Conservation (phyloP, 2,888 invertebrate species). For the Copidosoma aretas region DNA sequence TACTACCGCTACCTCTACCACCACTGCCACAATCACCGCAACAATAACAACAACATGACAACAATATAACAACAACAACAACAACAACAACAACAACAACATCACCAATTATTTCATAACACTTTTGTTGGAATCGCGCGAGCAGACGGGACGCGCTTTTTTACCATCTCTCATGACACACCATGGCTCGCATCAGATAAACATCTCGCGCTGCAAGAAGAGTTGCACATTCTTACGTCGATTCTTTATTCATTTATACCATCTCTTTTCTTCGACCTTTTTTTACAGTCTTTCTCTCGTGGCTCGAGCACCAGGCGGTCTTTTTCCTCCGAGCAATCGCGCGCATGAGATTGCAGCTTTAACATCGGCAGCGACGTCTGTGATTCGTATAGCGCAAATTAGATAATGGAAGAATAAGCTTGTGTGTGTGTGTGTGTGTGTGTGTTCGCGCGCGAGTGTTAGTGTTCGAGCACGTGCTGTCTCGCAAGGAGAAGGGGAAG, state of each 20-base stretch:
- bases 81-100: too few species aligned
- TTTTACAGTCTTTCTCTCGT: neutral
- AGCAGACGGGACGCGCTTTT: neutral
- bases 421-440: neutral
- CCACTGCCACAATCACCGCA: too few species aligned
- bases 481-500: neutral
- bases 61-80: too few species aligned
- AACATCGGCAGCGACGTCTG: neutral
- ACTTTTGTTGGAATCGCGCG: constrained; percentile 12
- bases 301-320: too few species aligned
- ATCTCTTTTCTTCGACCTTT: constrained; percentile 4
- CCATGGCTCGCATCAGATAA: constrained; percentile 1
- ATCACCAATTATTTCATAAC: constrained; percentile 13
- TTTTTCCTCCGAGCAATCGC: too few species aligned
- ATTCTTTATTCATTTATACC: neutral
- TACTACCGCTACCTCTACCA: too few species aligned
- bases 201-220: neutral
- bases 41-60: neutral
- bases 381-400: constrained; percentile 20
- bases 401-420: constrained; percentile 18
- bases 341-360: neutral
- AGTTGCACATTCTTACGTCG: too few species aligned
- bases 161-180: neutral
- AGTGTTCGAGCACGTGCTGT: neutral
- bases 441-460: neutral